Percentiles rank a stretch among this genome's conserved stretches.
Evolutionary conservation across 2,797 vertebrate genomes (phyloP).

Genomic region (Macropus fuliginosus): DNA sequence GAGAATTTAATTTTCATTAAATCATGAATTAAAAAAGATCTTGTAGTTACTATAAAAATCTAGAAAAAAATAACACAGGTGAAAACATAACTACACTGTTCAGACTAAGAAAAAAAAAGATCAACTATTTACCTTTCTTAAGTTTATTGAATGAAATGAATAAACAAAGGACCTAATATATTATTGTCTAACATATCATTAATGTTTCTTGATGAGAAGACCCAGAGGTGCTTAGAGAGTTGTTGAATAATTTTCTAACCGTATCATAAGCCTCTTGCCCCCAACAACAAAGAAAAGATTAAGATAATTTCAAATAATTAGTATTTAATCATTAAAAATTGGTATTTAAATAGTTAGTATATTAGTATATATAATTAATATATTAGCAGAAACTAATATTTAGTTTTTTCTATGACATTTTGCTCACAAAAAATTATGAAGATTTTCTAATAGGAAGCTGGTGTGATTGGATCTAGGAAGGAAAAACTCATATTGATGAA

Average conservation of each 20-base stretch:
- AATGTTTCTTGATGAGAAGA: neutral
- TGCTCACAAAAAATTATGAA: neutral
- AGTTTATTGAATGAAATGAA: slow-evolving; percentile 18
- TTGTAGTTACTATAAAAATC: neutral
- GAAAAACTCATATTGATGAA: neutral
- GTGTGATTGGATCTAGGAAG: neutral
- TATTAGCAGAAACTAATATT: neutral
- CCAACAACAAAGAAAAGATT: neutral
- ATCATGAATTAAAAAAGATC: neutral
- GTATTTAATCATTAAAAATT: neutral
- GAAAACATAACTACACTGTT: neutral
- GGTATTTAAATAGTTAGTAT: neutral
- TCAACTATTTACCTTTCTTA: neutral
- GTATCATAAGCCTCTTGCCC: neutral
- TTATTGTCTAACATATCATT: neutral
- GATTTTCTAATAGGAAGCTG: neutral
- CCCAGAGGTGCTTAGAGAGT: neutral
- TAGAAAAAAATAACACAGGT: neutral
- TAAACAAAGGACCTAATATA: neutral
- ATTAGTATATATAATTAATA: neutral
- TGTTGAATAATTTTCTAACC: neutral
- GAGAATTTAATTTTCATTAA: neutral
- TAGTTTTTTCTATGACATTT: neutral
- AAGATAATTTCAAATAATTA: neutral
- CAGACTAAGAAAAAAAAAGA: neutral